phyloP scores from a whole-genome alignment of 2,113 vertebrate genomes.

The Dipodomys ordii region DNA sequence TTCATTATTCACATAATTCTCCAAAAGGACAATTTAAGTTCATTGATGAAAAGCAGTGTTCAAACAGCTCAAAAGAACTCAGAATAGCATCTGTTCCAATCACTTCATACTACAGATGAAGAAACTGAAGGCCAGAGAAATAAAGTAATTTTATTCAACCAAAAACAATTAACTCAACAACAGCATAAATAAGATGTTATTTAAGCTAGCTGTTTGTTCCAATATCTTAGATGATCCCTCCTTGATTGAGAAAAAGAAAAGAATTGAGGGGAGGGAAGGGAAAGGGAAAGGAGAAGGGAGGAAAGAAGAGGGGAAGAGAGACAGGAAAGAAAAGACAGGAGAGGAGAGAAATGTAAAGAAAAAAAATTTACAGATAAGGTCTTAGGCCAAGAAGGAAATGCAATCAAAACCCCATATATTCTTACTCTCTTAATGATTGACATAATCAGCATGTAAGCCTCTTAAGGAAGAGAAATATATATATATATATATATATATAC shows the following conservation, averaged over 20 bases:
- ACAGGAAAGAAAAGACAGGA: too few species aligned
- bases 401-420: not conserved
- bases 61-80: not conserved
- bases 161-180: not conserved
- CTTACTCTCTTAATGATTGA: not conserved
- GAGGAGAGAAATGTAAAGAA: not conserved
- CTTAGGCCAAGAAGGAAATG: not conserved
- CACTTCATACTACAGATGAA: not conserved
- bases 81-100: not conserved
- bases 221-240: not conserved
- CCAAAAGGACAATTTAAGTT: not conserved
- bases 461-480: constrained; percentile 1
- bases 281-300: too few species aligned
- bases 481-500: too few species aligned
- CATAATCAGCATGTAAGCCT: not conserved
- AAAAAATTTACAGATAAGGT: not conserved
- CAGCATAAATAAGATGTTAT: not conserved
- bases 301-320: too few species aligned
- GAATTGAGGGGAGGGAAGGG: too few species aligned
- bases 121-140: not conserved
- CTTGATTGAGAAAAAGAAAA: not conserved
- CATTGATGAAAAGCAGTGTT: not conserved
- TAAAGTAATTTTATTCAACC: not conserved
- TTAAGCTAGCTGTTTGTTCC: not conserved
- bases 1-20: constrained; percentile 2